Base-by-base conservation (phyloP, 2,113 vertebrate species). In the Takifugu bimaculatus region DNA sequence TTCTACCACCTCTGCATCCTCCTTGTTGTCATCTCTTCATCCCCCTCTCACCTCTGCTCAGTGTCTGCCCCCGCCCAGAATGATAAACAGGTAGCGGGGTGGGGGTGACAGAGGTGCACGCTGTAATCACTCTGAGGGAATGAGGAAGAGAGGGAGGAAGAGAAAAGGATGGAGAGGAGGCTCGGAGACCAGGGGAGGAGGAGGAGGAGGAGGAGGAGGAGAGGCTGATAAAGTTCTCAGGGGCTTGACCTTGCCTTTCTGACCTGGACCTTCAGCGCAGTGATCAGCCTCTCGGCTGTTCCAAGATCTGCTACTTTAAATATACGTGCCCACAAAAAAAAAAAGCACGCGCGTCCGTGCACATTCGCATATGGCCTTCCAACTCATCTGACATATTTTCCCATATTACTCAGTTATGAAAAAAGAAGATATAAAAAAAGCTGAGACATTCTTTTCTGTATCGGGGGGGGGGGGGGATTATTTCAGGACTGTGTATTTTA, bases 401-500 rank as follows among this genome's bases (percentile, higher is more conserved):
- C 89, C 90, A 91, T 88, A 85, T 73, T 81, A 74, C 72, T 65
- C 50, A 6, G 48, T 80, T 59, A 13, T 58, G 58, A 80, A 60
- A 66, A 74, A 70, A 39, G 57, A 69, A 4, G 1, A 35, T 35
- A 35, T 4, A 60, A 73, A 78, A 59, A 61, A 52, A 79, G 59
- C 65, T 47, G 75, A 86, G 77, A 75, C 76, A 87, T 87, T 84
- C 78, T 74, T 85, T 62, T 55, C 53, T 75, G 48, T 56, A 64
- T 59, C 13, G 4, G 53, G 32, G 78, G 56, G 69, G 65, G 67
- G 68, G 76, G 65, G 70, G 68, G 57, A 85, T 72, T 78, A 82
- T 86, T 89, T 89, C 86, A 90, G 88, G 85, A 81, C 81, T 91
- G 85, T 89, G 83, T 90, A 89, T 89, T 90, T 86, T 89, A 84